Percentiles rank a stretch among this genome's conserved stretches.
Conservation (phyloP, 64 coral and sea anemone genomes). For the Catalaphyllia jardinei region DNA sequence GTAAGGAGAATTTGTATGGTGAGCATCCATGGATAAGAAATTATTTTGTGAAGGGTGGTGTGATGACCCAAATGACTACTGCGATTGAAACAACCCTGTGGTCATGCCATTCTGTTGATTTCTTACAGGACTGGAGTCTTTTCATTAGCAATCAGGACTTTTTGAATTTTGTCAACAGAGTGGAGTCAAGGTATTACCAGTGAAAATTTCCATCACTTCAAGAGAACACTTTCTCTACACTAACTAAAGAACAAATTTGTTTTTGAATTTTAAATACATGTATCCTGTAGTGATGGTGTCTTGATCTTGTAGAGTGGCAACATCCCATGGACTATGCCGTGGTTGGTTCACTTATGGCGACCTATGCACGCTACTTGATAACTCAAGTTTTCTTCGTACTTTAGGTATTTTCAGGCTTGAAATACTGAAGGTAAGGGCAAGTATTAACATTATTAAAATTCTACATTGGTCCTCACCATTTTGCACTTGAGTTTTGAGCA, state of each 20-base stretch:
- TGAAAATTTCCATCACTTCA: background rate
- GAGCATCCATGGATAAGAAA: no score
- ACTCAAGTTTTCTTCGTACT: background rate
- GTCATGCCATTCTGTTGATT: background rate
- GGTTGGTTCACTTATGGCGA: constrained; percentile 86
- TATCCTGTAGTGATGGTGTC: background rate
- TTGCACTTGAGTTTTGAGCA: no score
- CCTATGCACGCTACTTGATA: constrained; percentile 28
- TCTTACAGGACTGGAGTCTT: constrained; percentile 84
- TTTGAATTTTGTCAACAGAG: constrained; percentile 81
- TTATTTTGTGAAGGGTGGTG: no score
- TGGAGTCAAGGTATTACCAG: constrained; percentile 73
- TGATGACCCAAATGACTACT: no score
- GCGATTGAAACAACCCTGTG: background rate
- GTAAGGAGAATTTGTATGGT: no score
- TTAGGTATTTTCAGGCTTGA: background rate
- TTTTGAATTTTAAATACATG: no score
- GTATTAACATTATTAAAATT: background rate
- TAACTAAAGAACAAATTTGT: no score
- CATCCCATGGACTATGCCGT: constrained; percentile 68
- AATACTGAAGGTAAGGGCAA: constrained; percentile 22
- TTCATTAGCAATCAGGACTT: constrained; percentile 85
- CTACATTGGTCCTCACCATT: no score
- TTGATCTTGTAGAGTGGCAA: constrained; percentile 63
- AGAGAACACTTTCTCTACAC: background rate